phyloP scores from a whole-genome alignment of 2,797 vertebrate genomes.

The Dendrocincla tyrannina region DNA sequence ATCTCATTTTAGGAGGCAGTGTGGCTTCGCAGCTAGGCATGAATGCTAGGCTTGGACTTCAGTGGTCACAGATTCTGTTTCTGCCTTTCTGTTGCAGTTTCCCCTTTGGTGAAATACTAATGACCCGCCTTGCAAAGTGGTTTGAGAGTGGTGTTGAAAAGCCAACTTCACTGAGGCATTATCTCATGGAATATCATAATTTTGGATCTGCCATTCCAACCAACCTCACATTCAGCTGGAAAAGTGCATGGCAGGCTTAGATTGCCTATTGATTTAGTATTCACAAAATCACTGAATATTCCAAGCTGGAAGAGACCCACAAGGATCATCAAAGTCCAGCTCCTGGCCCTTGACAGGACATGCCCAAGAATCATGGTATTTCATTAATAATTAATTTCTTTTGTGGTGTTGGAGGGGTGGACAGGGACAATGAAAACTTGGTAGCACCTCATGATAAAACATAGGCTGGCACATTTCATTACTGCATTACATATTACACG shows the following conservation, averaged over 20 bases:
- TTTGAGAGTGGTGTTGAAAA: background rate
- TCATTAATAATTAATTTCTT: background rate
- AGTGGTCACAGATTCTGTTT: background rate
- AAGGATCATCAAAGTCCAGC: background rate
- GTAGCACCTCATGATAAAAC: background rate
- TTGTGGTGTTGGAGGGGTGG: background rate
- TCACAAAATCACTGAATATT: background rate
- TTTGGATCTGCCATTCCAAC: background rate
- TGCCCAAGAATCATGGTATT: background rate
- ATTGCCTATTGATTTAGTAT: background rate
- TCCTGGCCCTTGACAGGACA: background rate
- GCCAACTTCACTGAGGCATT: background rate
- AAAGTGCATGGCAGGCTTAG: background rate
- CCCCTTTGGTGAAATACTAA: background rate
- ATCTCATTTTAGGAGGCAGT: background rate
- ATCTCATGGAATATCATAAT: background rate
- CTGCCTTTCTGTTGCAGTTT: background rate
- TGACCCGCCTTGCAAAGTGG: background rate
- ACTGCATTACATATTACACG: background rate
- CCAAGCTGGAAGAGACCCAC: background rate
- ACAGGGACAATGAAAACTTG: background rate
- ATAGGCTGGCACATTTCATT: background rate
- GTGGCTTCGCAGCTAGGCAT: background rate
- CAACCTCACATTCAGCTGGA: rapidly evolving
- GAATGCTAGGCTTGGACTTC: rapidly evolving